These are phyloP conservation scores for Aplochiton taeniatus DNA, from an alignment of 2,797 vertebrate species.

Conservation along the genomic window DNA sequence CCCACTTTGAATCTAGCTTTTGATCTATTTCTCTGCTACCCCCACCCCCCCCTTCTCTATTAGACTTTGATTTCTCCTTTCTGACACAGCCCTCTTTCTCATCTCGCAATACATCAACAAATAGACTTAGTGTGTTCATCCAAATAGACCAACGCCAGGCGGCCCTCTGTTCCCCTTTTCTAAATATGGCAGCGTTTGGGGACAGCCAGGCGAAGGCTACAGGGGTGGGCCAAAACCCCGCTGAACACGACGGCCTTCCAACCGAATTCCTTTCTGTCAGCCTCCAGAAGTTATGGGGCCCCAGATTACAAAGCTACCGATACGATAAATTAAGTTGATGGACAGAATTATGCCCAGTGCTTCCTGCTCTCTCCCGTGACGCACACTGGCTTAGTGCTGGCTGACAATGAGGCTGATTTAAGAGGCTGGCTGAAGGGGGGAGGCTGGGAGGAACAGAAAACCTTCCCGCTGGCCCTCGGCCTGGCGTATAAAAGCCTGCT, in stretches of 20 bases:
- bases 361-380: slow-evolving; percentile 98
- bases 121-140: slow-evolving; percentile 42
- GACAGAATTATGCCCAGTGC: slow-evolving; percentile 98
- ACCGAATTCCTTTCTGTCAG: slow-evolving; percentile 96
- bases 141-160: slow-evolving; percentile 48
- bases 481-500: slow-evolving; percentile 75
- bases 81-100: not conserved
- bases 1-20: not conserved
- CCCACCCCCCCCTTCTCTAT: not conserved
- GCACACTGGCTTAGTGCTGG: slow-evolving; percentile 93
- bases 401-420: slow-evolving; percentile 98
- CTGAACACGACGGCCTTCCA: slow-evolving; percentile 81
- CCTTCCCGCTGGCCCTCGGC: slow-evolving; percentile 75
- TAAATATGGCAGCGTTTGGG: slow-evolving; percentile 37
- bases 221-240: slow-evolving; percentile 54
- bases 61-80: not conserved
- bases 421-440: slow-evolving; percentile 38
- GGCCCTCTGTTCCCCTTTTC: slow-evolving; percentile 41
- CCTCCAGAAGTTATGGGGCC: slow-evolving; percentile 87
- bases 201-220: slow-evolving; percentile 25
- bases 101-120: slow-evolving; percentile 34
- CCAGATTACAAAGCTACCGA: slow-evolving; percentile 99
- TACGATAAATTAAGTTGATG: slow-evolving; percentile 97
- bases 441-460: slow-evolving; percentile 69
- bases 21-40: not conserved